Percentiles rank a stretch among this genome's conserved stretches.
Conservation (phyloP, 2,797 vertebrate species). For the Pyrrhura leucotis region DNA sequence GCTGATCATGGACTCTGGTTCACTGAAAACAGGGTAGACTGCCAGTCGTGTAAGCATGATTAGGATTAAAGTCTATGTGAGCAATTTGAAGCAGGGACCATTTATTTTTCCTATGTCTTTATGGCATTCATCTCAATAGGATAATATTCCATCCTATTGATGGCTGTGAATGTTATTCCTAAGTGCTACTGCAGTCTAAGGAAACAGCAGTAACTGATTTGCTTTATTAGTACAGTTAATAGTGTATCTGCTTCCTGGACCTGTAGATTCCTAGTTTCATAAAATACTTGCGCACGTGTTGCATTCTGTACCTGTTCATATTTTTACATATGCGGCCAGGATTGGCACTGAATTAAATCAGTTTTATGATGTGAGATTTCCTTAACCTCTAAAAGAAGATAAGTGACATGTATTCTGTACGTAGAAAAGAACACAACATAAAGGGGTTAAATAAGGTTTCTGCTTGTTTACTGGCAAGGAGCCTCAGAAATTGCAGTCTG, state of each 20-base stretch:
- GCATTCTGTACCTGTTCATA: neutral
- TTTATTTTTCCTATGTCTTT: neutral
- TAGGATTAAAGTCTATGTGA: neutral
- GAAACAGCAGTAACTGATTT: neutral
- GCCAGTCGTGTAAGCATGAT: neutral
- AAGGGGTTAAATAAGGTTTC: conserved; percentile 64
- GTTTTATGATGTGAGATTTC: neutral
- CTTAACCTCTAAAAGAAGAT: neutral
- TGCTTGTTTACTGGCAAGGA: conserved; percentile 61
- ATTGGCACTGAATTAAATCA: neutral
- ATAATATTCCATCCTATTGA: neutral
- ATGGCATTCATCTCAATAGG: neutral
- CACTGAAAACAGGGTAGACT: neutral
- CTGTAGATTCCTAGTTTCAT: neutral
- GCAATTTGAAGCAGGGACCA: neutral
- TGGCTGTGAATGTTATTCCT: neutral
- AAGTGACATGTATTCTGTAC: neutral
- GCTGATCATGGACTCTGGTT: neutral
- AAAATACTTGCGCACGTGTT: neutral
- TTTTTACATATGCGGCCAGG: neutral
- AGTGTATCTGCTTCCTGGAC: neutral
- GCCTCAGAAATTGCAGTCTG: conserved; percentile 57
- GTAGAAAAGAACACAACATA: neutral
- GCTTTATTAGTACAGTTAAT: neutral
- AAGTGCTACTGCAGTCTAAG: neutral